phyloP scores from a whole-genome alignment of 1,140 invertebrate species.

The Oncopeltus fasciatus region DNA sequence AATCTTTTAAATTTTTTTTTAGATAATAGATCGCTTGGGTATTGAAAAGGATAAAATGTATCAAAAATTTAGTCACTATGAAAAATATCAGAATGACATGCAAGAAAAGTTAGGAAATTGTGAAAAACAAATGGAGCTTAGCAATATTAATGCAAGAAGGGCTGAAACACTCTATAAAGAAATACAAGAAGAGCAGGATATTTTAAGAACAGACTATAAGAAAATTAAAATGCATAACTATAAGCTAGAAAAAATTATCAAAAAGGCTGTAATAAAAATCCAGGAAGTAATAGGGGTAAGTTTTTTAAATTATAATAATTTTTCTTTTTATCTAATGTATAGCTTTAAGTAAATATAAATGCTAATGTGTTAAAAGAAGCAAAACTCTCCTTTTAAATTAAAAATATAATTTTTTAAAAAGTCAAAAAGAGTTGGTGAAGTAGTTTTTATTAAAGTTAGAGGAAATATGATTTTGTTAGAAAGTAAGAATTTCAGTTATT shows the following conservation, averaged over 20 bases:
- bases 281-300: constrained; percentile 4
- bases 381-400: too few relatives aligned
- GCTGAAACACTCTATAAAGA: too few relatives aligned
- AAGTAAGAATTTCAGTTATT: too few relatives aligned
- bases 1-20: too few relatives aligned
- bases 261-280: not conserved
- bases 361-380: too few relatives aligned
- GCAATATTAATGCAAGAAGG: too few relatives aligned
- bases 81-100: not conserved
- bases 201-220: not conserved
- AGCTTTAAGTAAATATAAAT: not conserved
- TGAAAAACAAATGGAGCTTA: not conserved
- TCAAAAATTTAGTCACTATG: not conserved
- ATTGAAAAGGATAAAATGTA: not conserved
- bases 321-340: not conserved
- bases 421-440: too few relatives aligned
- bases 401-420: too few relatives aligned
- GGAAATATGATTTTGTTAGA: too few relatives aligned
- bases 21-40: not conserved
- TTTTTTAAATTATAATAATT: not conserved
- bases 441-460: too few relatives aligned
- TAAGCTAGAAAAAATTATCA: constrained; percentile 2
- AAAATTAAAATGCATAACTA: not conserved
- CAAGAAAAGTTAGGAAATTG: not conserved
- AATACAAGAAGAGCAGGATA: not conserved